phyloP scores from a whole-genome alignment of 2,113 vertebrate genomes.

The Mellivora capensis region DNA sequence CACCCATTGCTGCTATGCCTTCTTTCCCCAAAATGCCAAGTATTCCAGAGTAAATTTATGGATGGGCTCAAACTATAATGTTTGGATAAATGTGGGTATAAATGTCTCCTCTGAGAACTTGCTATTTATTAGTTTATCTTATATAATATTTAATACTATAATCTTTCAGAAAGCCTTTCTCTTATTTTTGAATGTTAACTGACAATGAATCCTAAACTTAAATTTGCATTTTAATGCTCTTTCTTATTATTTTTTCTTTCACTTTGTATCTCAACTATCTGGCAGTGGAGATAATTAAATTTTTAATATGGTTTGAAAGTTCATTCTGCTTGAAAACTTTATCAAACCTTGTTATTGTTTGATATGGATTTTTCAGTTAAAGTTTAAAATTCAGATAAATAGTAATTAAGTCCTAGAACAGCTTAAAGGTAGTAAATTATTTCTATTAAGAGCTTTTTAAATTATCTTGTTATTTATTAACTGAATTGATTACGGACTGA shows the following conservation, averaged over 20 bases:
- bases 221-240: background rate
- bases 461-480: background rate
- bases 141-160: background rate
- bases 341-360: background rate
- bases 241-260: background rate
- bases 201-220: background rate
- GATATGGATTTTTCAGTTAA: background rate
- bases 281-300: background rate
- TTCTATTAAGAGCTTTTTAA: background rate
- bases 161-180: background rate
- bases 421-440: background rate
- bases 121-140: background rate
- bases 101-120: background rate
- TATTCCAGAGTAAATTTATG: background rate
- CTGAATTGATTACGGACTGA: background rate
- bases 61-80: background rate
- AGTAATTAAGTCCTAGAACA: background rate
- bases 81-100: background rate
- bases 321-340: conserved; percentile 27
- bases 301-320: conserved; percentile 6
- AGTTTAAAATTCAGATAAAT: conserved; percentile 22
- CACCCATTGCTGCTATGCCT: background rate
- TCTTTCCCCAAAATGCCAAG: background rate
- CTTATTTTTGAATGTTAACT: background rate
- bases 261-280: background rate